A percentile compares a stretch with the other conserved stretches of the same genome.
phyloP scores from a whole-genome alignment of 1,140 invertebrate species.

The Drosophila bifasciata region DNA sequence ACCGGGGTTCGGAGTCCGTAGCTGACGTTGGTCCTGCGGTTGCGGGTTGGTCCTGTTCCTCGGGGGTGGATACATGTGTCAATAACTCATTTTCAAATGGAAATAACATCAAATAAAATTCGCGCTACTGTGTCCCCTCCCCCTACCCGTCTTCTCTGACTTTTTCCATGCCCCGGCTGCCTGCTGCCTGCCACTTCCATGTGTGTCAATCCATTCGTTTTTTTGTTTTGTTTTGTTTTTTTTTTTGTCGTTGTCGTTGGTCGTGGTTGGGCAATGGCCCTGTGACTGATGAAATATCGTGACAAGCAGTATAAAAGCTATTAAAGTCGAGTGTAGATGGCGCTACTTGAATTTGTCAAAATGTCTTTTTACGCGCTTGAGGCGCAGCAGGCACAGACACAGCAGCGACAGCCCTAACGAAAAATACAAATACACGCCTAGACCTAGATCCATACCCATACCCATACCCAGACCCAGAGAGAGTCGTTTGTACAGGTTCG shows the following conservation, averaged over 20 bases:
- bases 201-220: conserved; percentile 61
- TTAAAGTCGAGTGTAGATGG: conserved; percentile 82
- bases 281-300: conserved; percentile 83
- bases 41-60: conserved; percentile 29
- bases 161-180: conserved; percentile 32
- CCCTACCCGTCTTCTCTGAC: conserved; percentile 21
- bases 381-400: conserved; percentile 48
- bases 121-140: conserved; percentile 57
- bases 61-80: conserved; percentile 68
- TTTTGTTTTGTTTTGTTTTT: conserved; percentile 22
- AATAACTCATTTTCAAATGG: conserved; percentile 82
- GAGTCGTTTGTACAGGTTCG: conserved; percentile 2
- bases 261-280: conserved; percentile 32
- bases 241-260: conserved; percentile 23
- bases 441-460: conserved; percentile 18
- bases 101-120: conserved; percentile 82
- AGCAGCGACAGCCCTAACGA: conserved; percentile 19
- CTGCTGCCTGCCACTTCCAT: conserved; percentile 48
- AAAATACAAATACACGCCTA: conserved; percentile 44
- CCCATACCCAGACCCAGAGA: not conserved
- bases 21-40: conserved; percentile 41
- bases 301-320: conserved; percentile 82
- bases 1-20: not conserved
- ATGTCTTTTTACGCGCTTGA: conserved; percentile 77
- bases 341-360: conserved; percentile 84